These are phyloP conservation scores for Clarias fuscus DNA, from an alignment of 2,797 vertebrate genomes.

Conservation along the genomic window DNA sequence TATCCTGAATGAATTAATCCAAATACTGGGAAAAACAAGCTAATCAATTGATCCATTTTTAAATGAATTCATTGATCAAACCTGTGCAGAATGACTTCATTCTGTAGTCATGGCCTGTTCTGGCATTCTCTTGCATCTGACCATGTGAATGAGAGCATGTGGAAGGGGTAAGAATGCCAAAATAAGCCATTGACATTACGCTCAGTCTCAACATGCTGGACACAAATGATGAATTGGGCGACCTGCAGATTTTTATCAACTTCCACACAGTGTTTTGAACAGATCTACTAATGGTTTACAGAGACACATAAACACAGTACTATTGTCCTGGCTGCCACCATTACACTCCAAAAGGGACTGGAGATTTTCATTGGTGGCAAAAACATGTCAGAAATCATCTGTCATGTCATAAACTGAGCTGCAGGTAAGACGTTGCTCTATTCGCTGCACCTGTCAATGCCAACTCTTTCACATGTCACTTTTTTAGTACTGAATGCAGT, in stretches of 20 bases:
- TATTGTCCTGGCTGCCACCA: not conserved
- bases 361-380: not conserved
- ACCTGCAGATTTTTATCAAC: constrained; percentile 5
- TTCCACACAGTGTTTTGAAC: not conserved
- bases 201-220: not conserved
- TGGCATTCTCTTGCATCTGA: not conserved
- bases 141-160: not conserved
- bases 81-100: not conserved
- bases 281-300: constrained; percentile 1
- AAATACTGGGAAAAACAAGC: not conserved
- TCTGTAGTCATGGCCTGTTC: not conserved
- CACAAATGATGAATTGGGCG: not conserved
- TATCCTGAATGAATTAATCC: not conserved
- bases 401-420: not conserved
- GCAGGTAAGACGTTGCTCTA: not conserved
- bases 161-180: not conserved
- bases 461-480: not conserved
- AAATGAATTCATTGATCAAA: not conserved
- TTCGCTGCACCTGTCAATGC: not conserved
- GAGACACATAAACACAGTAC: constrained; percentile 1
- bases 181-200: not conserved
- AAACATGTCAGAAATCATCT: constrained; percentile 14
- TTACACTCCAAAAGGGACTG: constrained; percentile 6
- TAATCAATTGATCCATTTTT: not conserved
- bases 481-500: too few species aligned